These are phyloP conservation scores for Saguinus midas DNA, from an alignment of 2,113 vertebrate genomes.

Conservation along the genomic window DNA sequence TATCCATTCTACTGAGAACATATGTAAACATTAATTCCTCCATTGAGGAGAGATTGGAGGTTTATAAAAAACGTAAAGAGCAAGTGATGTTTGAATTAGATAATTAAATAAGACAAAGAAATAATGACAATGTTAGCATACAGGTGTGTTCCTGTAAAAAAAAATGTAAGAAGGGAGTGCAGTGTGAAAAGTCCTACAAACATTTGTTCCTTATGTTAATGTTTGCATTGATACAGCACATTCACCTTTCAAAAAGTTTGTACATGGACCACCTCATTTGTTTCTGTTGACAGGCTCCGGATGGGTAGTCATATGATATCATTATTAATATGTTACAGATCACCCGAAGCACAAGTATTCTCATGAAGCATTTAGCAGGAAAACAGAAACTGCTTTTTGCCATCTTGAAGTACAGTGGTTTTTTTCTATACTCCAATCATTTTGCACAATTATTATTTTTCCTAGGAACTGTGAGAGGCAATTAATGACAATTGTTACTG, in stretches of 20 bases:
- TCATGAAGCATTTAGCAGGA: not conserved
- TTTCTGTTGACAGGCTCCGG: not conserved
- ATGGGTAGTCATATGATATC: not conserved
- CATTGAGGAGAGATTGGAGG: not conserved
- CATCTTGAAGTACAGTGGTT: not conserved
- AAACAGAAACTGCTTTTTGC: not conserved
- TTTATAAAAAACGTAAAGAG: not conserved
- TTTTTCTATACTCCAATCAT: not conserved
- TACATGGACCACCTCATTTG: not conserved
- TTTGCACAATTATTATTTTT: not conserved
- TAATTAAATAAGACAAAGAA: not conserved
- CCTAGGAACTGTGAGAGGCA: not conserved
- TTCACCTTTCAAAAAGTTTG: not conserved
- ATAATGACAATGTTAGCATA: not conserved
- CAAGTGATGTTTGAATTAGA: not conserved
- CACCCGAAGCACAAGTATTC: not conserved
- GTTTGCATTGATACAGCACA: not conserved
- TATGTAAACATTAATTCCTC: not conserved
- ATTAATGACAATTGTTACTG: not conserved
- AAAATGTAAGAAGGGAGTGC: not conserved
- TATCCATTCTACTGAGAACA: not conserved
- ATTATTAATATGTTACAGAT: not conserved
- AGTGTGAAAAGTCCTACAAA: not conserved
- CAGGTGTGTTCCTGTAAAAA: not conserved
- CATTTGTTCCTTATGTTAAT: not conserved